These are phyloP conservation scores for Malacoctenus gilli DNA, from an alignment of 2,797 vertebrate species.

Conservation along the genomic window DNA sequence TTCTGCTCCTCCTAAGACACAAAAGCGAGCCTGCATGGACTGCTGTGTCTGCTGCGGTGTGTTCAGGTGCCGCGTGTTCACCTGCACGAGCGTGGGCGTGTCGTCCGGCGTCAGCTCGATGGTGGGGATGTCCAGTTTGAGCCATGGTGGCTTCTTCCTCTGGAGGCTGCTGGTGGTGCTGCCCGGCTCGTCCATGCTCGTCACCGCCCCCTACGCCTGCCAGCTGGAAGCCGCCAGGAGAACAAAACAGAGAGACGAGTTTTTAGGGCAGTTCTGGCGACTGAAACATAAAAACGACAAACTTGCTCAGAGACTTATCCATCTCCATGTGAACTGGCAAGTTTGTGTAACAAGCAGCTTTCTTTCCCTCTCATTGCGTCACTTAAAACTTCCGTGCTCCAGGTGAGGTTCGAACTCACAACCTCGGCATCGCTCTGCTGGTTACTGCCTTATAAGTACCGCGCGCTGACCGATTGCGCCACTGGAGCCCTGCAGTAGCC, in stretches of 20 bases:
- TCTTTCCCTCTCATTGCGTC: too few relatives aligned
- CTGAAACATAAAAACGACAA: background rate
- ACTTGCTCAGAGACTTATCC: too few relatives aligned
- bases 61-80: slow-evolving; percentile 44
- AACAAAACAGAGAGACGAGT: background rate
- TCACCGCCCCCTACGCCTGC: slow-evolving; percentile 61
- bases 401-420: slow-evolving; percentile 58
- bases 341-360: too few relatives aligned
- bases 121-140: slow-evolving; percentile 89
- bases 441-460: slow-evolving; percentile 97
- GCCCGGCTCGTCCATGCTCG: slow-evolving; percentile 85
- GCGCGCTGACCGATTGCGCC: slow-evolving; percentile 98
- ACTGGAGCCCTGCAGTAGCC: slow-evolving; percentile 88
- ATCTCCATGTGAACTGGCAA: background rate
- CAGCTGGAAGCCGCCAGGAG: slow-evolving; percentile 67
- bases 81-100: slow-evolving; percentile 79
- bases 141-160: slow-evolving; percentile 93
- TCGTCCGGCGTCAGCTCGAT: slow-evolving; percentile 79
- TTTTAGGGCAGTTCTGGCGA: background rate
- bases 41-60: too few relatives aligned
- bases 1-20: too few relatives aligned
- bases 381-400: slow-evolving; percentile 29
- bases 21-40: too few relatives aligned
- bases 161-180: slow-evolving; percentile 88
- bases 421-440: slow-evolving; percentile 92